Evolutionary conservation across 2,113 vertebrate genomes (phyloP), one percentile per base, ranked within the genome.

Genomic region (Oreotrochilus melanogaster): DNA sequence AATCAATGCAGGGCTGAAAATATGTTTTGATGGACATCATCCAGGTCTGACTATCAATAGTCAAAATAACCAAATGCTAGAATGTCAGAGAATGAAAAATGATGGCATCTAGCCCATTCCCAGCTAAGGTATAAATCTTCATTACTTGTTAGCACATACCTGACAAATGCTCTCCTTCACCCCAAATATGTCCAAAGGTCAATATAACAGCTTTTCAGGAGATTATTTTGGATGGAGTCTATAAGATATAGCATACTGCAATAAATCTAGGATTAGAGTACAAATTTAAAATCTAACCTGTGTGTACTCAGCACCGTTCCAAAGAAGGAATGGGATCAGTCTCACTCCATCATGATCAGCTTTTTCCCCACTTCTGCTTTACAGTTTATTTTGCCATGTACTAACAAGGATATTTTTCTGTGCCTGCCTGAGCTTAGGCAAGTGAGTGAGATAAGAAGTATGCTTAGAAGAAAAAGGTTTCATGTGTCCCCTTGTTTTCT

Each of bases 71-170:
- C 66, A 82, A 87, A 76, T 73, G 18, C 24, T 62, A 66, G 47
- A 54, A 79, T 80, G 37, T 51, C 67, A 86, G 60, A 83, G 75
- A 74, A 86, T 70, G 28, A 93, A 91, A 85, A 93, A 75, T 70
- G 1, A 53, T 72, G 47, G 21, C 78, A 80, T 37, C 15, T 25
- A 66, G 21, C 21, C 31, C 0, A 0, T 74, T 79, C 5, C 22
- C 30, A 79, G 43, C 31, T 79, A 58, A 75, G 15, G 19, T 61
- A 88, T 66, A 70, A 79, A 85, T 50, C 61, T 91, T 87, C 50
- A 56, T 76, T 79, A 66, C 15, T 42, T 92, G 21, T 62, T 65
- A 80, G 33, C 31, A 88, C 56, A 43, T 69, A 69, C 10, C 18
- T 87, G 83, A 93, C 33, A 78, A 84, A 89, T 51, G 12, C 7